Conservation (phyloP, 2,113 vertebrate species). For the Dasypus novemcinctus region DNA sequence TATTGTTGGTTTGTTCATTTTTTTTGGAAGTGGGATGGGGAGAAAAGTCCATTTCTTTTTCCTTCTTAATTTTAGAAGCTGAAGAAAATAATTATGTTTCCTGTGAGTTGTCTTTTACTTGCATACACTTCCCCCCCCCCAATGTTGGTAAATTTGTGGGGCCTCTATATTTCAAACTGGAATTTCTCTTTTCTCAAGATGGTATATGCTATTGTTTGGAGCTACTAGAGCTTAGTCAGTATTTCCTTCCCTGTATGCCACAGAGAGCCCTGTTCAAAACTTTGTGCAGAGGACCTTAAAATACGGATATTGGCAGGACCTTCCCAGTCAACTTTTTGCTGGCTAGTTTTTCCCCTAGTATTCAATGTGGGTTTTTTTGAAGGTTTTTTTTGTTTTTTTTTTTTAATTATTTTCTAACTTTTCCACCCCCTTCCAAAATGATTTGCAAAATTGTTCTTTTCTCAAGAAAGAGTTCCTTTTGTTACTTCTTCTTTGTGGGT, state of each 20-base stretch:
- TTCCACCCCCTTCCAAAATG: not conserved
- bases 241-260: not conserved
- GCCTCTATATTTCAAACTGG: not conserved
- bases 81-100: not conserved
- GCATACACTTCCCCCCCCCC: not conserved
- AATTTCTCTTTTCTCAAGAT: not conserved
- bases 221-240: constrained; percentile 13
- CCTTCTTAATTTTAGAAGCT: not conserved
- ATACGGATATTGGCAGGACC: not conserved
- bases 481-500: constrained; percentile 24
- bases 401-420: not conserved
- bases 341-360: not conserved
- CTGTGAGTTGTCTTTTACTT: not conserved
- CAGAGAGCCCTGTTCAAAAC: not conserved
- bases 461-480: constrained; percentile 21
- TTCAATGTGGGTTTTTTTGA: not conserved
- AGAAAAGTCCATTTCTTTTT: not conserved
- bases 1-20: not conserved
- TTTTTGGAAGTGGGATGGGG: not conserved
- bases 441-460: constrained; percentile 31
- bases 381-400: not conserved
- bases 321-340: not conserved
- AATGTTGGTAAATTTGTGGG: not conserved
- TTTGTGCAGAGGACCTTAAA: not conserved
- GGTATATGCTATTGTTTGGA: not conserved